Evolutionary conservation across 35 echinoderm and acorn worm species (phyloP).

Genomic region (Apostichopus japonicus): DNA sequence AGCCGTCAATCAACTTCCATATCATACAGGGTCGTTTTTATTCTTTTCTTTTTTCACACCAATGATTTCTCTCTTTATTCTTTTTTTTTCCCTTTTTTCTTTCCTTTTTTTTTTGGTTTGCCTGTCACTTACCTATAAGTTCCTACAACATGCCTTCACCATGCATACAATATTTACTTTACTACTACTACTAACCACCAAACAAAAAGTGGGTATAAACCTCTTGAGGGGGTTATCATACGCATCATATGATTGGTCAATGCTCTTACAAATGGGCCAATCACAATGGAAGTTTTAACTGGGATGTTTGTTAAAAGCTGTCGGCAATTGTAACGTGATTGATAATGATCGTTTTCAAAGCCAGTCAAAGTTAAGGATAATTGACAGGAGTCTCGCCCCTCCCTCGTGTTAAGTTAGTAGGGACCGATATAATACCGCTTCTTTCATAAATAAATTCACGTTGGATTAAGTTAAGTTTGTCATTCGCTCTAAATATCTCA

Average conservation of each 20-base stretch:
- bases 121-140: constrained; percentile 35
- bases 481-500: constrained; percentile 15
- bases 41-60: constrained; percentile 1
- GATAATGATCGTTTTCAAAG: neutral
- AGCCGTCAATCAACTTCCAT: constrained; percentile 28
- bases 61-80: neutral
- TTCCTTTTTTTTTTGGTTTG: neutral
- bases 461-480: constrained; percentile 14
- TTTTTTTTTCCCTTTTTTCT: neutral
- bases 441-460: constrained; percentile 19
- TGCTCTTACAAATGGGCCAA: constrained; percentile 12
- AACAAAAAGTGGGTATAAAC: constrained; percentile 7
- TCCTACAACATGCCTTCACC: neutral
- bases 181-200: neutral
- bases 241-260: constrained; percentile 16
- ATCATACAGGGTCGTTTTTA: constrained; percentile 29
- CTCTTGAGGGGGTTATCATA: constrained; percentile 2
- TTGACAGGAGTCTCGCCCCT: constrained; percentile 24
- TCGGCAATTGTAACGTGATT: constrained; percentile 10
- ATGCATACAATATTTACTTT: constrained; percentile 15
- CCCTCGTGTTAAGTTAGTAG: constrained; percentile 7
- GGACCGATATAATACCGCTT: constrained; percentile 24
- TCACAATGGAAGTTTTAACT: constrained; percentile 2
- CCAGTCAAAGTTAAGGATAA: constrained; percentile 8
- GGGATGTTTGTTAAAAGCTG: constrained; percentile 14